Base-by-base conservation (phyloP, 2,113 vertebrate species). In the Tetrax tetrax region DNA sequence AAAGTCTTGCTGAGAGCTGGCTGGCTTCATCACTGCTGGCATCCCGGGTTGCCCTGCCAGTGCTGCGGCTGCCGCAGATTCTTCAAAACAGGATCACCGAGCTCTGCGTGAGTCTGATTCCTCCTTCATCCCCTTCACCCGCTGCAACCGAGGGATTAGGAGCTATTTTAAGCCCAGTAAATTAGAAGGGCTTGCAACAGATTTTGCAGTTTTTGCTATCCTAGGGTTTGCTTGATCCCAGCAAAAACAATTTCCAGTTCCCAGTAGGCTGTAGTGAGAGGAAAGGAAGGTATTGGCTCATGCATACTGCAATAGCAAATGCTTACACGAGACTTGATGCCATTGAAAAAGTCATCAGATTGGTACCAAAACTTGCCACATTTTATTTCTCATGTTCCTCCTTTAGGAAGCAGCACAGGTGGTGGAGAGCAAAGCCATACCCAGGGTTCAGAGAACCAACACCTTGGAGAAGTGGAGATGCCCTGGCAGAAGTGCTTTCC, bases 251-350 rank as follows among this genome's bases (percentile, higher is more conserved):
- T 75, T 89, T 56, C 41, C 72, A 54, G 18, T 59, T 87, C 48
- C 72, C 33, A 59, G 72, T 5, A 72, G 57, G 72, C 7, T n/a
- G 29, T 14, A 27, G 14, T 2, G 38, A 37, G 53, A 70, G 47
- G 29, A 28, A 47, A 33, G 59, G 48, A 47, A 76, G 43, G 38
- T 7, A 4, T 21, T 15, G n/a, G 14, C 7, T 23, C 38, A 22
- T 0, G 2, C 7, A 16, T 16, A 7, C 35, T 20, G 29, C 35
- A 31, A 15, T 1, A 41, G 20, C 4, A 0, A n/a, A 6, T 9
- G 37, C 37, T 47, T 47, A 27, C 17, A 27, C 28, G 57, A 47
- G 31, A 19, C 28, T 14, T 16, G 25, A 41, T n/a, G 28, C 20
- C 14, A 8, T 4, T 3, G 37, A 24, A 77, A 57, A 75, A 28